A percentile compares a stretch with the other conserved stretches of the same genome.
Evolutionary conservation across 2,113 vertebrate genomes (phyloP).

Genomic region (Hippolais icterina): DNA sequence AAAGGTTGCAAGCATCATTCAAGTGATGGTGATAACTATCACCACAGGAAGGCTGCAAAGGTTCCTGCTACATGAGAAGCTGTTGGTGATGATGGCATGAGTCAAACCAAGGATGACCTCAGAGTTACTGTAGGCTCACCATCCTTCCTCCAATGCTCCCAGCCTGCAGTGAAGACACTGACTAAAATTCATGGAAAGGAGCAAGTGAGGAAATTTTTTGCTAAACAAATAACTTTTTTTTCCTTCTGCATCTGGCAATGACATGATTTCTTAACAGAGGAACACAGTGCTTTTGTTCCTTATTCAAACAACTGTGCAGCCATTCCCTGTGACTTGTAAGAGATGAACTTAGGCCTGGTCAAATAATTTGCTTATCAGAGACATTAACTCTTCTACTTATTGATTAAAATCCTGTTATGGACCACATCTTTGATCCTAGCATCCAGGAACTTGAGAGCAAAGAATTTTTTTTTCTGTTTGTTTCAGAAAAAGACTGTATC

Average conservation of each 20-base stretch:
- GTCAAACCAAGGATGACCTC: neutral
- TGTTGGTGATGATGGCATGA: neutral
- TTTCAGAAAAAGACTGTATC: neutral
- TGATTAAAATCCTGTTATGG: neutral
- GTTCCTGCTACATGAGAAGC: neutral
- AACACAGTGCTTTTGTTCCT: neutral
- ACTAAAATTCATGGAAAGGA: neutral
- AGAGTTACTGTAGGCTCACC: neutral
- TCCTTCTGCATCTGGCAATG: neutral
- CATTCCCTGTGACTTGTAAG: neutral
- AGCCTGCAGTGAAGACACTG: neutral
- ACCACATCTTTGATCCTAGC: neutral
- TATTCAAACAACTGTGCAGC: neutral
- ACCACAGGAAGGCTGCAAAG: neutral
- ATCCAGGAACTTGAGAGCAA: neutral
- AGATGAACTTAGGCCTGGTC: neutral
- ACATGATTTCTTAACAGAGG: neutral
- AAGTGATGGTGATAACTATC: neutral
- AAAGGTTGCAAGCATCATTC: neutral
- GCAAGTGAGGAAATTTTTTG: neutral
- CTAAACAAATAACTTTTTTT: neutral
- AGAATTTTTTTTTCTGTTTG: neutral
- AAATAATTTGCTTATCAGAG: neutral
- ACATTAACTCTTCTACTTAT: neutral
- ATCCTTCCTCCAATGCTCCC: neutral